Conservation (phyloP, 2,797 vertebrate genomes). For the Bufotes viridis region DNA sequence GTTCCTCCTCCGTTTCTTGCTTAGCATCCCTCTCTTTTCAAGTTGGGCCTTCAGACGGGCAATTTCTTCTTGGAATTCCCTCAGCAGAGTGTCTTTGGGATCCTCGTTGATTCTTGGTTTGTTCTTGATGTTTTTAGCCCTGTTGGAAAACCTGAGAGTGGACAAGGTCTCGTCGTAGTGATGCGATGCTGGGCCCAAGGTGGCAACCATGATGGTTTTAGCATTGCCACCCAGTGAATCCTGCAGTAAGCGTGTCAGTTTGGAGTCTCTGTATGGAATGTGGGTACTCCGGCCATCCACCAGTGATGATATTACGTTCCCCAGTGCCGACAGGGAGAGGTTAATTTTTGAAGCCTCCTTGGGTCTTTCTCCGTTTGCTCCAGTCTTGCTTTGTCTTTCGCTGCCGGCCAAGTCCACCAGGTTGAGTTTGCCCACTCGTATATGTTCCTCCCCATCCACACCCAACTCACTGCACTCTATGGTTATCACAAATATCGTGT, state of each 20-base stretch:
- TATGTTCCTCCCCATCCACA: slow-evolving; percentile 89
- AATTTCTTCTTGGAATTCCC: slow-evolving; percentile 95
- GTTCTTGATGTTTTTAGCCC: slow-evolving; percentile 98
- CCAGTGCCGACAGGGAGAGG: slow-evolving; percentile 92
- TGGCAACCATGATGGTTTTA: slow-evolving; percentile 97
- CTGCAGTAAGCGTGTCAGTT: slow-evolving; percentile 93
- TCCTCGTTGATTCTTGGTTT: slow-evolving; percentile 95
- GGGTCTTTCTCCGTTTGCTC: slow-evolving; percentile 84
- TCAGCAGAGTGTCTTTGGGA: slow-evolving; percentile 93
- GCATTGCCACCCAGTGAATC: slow-evolving; percentile 95
- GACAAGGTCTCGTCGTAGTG: slow-evolving; percentile 91
- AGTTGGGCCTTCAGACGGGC: slow-evolving; percentile 90
- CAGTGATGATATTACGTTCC: slow-evolving; percentile 94
- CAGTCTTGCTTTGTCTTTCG: slow-evolving; percentile 91
- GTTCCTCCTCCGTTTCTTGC: slow-evolving; percentile 87
- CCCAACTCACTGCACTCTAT: slow-evolving; percentile 92
- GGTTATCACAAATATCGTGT: slow-evolving; percentile 92
- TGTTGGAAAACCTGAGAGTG: slow-evolving; percentile 91
- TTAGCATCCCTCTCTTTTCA: slow-evolving; percentile 89
- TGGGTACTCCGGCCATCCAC: slow-evolving; percentile 91
- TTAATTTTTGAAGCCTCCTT: slow-evolving; percentile 97
- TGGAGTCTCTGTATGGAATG: slow-evolving; percentile 95
- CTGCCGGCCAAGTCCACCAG: slow-evolving; percentile 96
- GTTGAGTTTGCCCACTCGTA: slow-evolving; percentile 96
- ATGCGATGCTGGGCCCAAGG: slow-evolving; percentile 87